Evolutionary conservation across 2,113 vertebrate genomes (phyloP).

Genomic region (Alligator sinensis): DNA sequence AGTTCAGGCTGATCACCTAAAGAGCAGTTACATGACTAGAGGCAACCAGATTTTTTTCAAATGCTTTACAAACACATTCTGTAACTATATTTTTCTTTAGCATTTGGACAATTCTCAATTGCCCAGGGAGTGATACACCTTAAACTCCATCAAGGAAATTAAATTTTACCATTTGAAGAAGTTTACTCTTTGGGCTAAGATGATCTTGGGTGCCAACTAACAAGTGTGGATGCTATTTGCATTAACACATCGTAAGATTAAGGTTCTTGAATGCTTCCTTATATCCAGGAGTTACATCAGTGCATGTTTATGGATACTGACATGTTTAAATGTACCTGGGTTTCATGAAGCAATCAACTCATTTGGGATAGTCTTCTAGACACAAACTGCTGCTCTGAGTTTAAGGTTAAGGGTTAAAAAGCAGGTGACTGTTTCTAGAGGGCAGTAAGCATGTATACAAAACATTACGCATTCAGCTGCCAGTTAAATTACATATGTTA

Average conservation of each 20-base stretch:
- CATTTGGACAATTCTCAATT: neutral
- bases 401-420: too few species aligned
- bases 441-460: too few species aligned
- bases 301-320: neutral
- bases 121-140: neutral
- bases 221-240: neutral
- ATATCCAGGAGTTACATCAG: neutral
- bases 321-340: neutral
- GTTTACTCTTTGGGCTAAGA: neutral
- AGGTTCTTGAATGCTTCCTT: neutral
- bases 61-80: neutral
- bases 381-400: neutral
- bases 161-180: neutral
- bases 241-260: neutral
- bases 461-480: neutral
- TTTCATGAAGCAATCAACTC: neutral
- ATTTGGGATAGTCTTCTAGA: neutral
- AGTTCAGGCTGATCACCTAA: neutral
- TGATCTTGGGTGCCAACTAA: neutral
- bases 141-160: neutral
- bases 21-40: neutral
- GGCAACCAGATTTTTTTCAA: neutral
- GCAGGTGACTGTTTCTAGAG: neutral
- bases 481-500: neutral
- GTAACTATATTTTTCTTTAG: neutral